A percentile compares a stretch with the other conserved stretches of the same genome.
These are phyloP conservation scores for Marronus borbonicus DNA, from an alignment of 2,888 invertebrate genomes.

Conservation along the genomic window DNA sequence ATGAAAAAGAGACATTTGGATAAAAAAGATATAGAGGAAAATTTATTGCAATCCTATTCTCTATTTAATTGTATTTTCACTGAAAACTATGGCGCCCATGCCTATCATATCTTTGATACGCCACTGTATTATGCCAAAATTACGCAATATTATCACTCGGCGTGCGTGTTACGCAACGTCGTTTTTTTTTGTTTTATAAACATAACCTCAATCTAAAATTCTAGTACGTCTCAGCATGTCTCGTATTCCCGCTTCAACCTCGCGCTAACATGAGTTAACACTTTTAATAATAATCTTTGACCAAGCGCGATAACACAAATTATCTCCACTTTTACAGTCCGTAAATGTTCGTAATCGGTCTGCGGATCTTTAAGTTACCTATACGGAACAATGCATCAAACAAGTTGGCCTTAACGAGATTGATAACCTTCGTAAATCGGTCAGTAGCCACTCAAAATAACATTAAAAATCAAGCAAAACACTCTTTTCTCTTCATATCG, in stretches of 20 bases:
- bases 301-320: slow-evolving; percentile 5
- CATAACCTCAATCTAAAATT: slow-evolving; percentile 16
- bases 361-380: slow-evolving; percentile 10
- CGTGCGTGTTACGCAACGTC: background rate
- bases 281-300: slow-evolving; percentile 19
- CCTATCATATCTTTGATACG: no score
- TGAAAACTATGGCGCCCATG: no score
- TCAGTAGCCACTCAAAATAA: slow-evolving; percentile 15
- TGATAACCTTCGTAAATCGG: slow-evolving; percentile 18
- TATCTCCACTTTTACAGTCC: background rate
- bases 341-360: slow-evolving; percentile 17
- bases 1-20: no score
- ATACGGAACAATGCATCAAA: slow-evolving; percentile 5
- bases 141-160: background rate
- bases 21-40: no score
- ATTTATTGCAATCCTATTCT: no score
- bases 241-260: background rate
- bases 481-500: background rate
- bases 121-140: background rate
- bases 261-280: slow-evolving; percentile 27
- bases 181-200: slow-evolving; percentile 33
- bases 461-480: background rate
- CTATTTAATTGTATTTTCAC: no score
- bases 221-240: background rate
- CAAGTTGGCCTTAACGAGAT: slow-evolving; percentile 2